phyloP scores from a whole-genome alignment of 2,888 invertebrate genomes.

The Clunio marinus region DNA sequence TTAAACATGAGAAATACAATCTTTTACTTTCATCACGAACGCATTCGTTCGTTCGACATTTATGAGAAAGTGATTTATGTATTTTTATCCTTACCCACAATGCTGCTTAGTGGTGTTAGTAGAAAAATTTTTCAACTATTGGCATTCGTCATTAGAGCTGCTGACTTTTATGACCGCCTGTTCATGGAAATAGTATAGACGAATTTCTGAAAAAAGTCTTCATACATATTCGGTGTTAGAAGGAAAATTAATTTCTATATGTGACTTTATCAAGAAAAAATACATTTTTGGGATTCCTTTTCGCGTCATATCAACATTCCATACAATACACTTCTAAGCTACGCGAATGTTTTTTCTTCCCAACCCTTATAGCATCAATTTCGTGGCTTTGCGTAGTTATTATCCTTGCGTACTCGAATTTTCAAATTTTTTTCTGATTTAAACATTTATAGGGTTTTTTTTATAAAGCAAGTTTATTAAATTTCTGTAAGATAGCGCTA shows the following conservation, averaged over 20 bases:
- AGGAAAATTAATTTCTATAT: background rate
- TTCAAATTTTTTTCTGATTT: too few species aligned
- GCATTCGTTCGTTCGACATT: too few species aligned
- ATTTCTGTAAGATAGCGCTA: too few species aligned
- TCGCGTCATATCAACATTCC: background rate
- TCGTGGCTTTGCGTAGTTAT: too few species aligned
- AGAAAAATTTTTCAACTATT: background rate
- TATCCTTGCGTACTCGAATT: too few species aligned
- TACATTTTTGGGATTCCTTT: background rate
- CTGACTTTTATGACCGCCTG: background rate
- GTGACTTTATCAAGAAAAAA: background rate
- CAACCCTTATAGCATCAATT: too few species aligned
- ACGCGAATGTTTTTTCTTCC: background rate
- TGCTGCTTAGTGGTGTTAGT: background rate
- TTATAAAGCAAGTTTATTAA: too few species aligned
- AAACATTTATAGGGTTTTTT: too few species aligned
- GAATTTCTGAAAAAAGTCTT: slow-evolving; percentile 28
- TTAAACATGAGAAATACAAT: too few species aligned
- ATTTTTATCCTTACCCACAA: background rate
- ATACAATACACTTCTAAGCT: background rate
- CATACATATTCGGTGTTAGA: background rate
- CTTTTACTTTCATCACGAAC: too few species aligned
- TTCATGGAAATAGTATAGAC: slow-evolving; percentile 29
- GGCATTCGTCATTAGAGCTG: slow-evolving; percentile 1
- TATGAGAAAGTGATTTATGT: too few species aligned